These are phyloP conservation scores for Myrmecobius fasciatus DNA, from an alignment of 2,113 vertebrate species.

Conservation along the genomic window DNA sequence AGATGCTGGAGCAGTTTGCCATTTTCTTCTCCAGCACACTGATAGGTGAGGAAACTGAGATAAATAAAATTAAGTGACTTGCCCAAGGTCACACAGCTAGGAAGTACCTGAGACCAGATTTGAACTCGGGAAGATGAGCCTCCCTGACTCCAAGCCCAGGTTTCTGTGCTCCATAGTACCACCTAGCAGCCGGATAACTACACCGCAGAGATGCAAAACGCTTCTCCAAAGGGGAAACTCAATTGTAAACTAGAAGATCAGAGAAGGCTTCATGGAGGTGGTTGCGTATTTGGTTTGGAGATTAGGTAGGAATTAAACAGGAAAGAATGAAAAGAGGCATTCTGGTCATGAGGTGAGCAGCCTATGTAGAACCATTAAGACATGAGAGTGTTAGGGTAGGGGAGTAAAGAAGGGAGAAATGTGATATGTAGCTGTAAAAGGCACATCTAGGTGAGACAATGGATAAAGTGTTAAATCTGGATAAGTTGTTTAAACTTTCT, in stretches of 20 bases:
- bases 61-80: background rate
- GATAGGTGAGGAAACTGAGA: background rate
- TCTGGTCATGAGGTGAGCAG: background rate
- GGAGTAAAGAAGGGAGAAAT: no score
- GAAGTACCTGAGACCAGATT: background rate
- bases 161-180: rapidly evolving
- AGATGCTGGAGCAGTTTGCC: no score
- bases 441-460: no score
- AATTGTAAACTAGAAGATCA: background rate
- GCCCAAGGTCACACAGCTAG: background rate
- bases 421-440: no score
- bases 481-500: background rate
- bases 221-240: no score
- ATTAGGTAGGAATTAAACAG: background rate
- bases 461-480: background rate
- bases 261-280: background rate
- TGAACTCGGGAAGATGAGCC: background rate
- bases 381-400: no score
- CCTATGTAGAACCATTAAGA: no score
- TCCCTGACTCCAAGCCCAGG: background rate
- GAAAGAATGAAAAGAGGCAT: background rate
- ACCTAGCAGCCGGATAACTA: background rate
- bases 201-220: no score
- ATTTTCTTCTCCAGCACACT: no score
- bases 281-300: no score